Base-by-base conservation (phyloP, 1,140 invertebrate species). In the Araneus ventricosus region DNA sequence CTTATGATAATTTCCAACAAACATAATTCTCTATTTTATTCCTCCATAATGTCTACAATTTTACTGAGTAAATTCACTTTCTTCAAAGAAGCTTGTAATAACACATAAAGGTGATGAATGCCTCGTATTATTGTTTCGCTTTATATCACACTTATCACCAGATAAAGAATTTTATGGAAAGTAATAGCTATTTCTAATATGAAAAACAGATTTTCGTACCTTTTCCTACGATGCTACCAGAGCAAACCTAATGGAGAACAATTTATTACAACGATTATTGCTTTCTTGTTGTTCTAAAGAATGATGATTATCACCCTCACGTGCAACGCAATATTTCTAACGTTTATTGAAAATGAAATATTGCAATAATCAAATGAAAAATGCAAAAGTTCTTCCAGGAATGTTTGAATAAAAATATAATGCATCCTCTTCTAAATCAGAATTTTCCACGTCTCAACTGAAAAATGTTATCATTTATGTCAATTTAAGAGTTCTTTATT, bases 341-440 rank as follows among this genome's bases (percentile, higher is more conserved):
- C 14, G 34, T 20, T 75, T 75, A 75, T 75, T 75, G 70, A 75
- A 75, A 75, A 75, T 75, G 70, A 75, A 75, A 75, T 75, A 75
- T 34, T 75, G 37, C 10, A 75, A 75, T 75, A 75, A 75, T 75
- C 30, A 14, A 37, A 14, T 75, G 34, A 37, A 75, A 67, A 75
- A 75, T 75, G 30, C 30, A 37, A 70, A 22, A 30, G 10, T 75
- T 75, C 10, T 34, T 75, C 30, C 10, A 6, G 24, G 4, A 37
- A 75, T 75, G 14, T 75, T 75, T 75, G 30, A 75, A 37, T 34
- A 75, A 75, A 75, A 75, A 75, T 34, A 75, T 34, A 75, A 75
- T 75, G 30, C 34, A 4, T 67, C 17, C 45, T 17, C 10, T 67
- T 67, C 10, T 30, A 75, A 75, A 20, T 75, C 0, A 20, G 14